Evolutionary conservation across 2,888 invertebrate species (phyloP).

Genomic region (Epinotia brunnichana): DNA sequence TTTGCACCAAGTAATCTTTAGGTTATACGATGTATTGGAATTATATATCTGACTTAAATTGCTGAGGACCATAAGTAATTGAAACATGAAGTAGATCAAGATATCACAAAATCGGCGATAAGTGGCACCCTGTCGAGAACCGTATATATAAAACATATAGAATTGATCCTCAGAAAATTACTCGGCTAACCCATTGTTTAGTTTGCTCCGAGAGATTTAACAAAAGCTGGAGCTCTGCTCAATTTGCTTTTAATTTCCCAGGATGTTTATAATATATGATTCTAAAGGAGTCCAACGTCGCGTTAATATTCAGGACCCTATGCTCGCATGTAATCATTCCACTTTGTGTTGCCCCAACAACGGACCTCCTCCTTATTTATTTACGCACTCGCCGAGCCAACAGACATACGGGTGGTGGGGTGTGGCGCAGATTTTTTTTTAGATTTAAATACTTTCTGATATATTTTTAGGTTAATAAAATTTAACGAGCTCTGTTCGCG

Average conservation of each 20-base stretch:
- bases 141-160: not conserved
- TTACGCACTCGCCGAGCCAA: conserved; percentile 53
- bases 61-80: not conserved
- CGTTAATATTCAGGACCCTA: conserved; percentile 60
- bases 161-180: not conserved
- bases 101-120: not conserved
- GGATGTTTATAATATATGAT: conserved; percentile 58
- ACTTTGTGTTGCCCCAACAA: conserved; percentile 46
- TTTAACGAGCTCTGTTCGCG: not conserved
- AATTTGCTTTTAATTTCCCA: conserved; percentile 61
- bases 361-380: conserved; percentile 51
- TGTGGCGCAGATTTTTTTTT: conserved; percentile 33
- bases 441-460: conserved; percentile 32
- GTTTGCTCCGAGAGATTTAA: conserved; percentile 10
- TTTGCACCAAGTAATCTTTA: too few species aligned
- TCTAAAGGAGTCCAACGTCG: conserved; percentile 52
- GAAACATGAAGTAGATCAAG: not conserved
- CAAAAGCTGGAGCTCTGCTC: conserved; percentile 47
- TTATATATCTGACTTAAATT: too few species aligned
- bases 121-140: not conserved
- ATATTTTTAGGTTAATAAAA: conserved; percentile 29
- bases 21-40: too few species aligned
- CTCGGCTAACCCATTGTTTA: conserved; percentile 10
- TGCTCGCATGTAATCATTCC: conserved; percentile 52
- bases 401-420: conserved; percentile 18